Evolutionary conservation across 2,113 vertebrate genomes (phyloP).

Genomic region (Azemiops feae): DNA sequence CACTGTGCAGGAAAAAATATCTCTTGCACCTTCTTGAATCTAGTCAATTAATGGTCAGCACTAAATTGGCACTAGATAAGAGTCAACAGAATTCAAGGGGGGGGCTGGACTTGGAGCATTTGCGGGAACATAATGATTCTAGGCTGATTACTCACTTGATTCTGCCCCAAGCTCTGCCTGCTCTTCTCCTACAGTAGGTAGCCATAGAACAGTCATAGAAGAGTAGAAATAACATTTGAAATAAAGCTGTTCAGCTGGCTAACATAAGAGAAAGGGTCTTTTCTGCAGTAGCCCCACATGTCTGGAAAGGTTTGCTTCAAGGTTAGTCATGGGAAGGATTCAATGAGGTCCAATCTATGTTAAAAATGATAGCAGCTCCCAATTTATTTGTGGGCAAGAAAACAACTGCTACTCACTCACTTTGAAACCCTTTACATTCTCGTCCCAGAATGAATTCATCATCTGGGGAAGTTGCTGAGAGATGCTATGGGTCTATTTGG

Average conservation of each 20-base stretch:
- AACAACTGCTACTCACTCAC: not conserved
- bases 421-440: not conserved
- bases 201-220: not conserved
- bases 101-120: not conserved
- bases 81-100: not conserved
- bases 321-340: not conserved
- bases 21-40: not conserved
- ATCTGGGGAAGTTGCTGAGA: not conserved
- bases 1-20: not conserved
- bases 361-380: not conserved
- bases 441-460: not conserved
- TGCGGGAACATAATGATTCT: not conserved
- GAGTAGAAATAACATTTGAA: not conserved
- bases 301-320: not conserved
- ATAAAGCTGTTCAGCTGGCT: not conserved
- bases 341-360: not conserved
- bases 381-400: not conserved
- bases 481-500: not conserved
- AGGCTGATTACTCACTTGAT: not conserved
- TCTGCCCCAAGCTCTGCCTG: not conserved
- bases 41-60: not conserved
- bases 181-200: not conserved
- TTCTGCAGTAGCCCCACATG: not conserved
- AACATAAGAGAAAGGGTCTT: not conserved
- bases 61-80: not conserved